Evolutionary conservation across 2,888 invertebrate genomes (phyloP), one percentile per base, ranked within the genome.

Genomic region (Luffia ferchaultella): DNA sequence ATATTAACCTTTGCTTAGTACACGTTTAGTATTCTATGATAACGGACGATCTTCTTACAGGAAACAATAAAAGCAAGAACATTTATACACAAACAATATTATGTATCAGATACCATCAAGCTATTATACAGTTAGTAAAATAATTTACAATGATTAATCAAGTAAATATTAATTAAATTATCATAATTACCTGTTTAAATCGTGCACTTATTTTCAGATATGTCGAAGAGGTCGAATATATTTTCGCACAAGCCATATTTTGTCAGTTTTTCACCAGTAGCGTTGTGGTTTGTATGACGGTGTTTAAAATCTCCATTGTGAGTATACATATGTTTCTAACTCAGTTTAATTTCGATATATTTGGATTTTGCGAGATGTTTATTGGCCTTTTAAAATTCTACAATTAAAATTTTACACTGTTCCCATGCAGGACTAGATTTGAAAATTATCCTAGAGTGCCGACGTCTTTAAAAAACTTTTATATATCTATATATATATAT

Each of bases 301-400:
- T 58, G 16, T 58, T 49, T 20, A 58, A 56, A 42, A 53, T 58
- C 16, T 54, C 53, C n/a, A 42, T 53, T 3, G 58, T 58, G 49
- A 56, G 58, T 56, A 48, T 16, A 7, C n/a, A 1, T n/a, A n/a
- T n/a, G n/a, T n/a, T n/a, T n/a, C n/a, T n/a, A n/a, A n/a, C n/a
- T n/a, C n/a, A n/a, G n/a, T n/a, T n/a, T n/a, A n/a, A n/a, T n/a
- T n/a, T n/a, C n/a, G n/a, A n/a, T n/a, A n/a, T n/a, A n/a, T n/a
- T n/a, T n/a, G n/a, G n/a, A n/a, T n/a, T n/a, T n/a, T n/a, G n/a
- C n/a, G n/a, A n/a, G n/a, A n/a, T n/a, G n/a, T n/a, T n/a, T n/a
- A n/a, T n/a, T n/a, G n/a, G n/a, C n/a, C n/a, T n/a, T n/a, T n/a
- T n/a, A n/a, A n/a, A n/a, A n/a, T n/a, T n/a, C n/a, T n/a, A n/a